Conservation (phyloP, 1,140 invertebrate species). For the Lepidotrigona ventralis region DNA sequence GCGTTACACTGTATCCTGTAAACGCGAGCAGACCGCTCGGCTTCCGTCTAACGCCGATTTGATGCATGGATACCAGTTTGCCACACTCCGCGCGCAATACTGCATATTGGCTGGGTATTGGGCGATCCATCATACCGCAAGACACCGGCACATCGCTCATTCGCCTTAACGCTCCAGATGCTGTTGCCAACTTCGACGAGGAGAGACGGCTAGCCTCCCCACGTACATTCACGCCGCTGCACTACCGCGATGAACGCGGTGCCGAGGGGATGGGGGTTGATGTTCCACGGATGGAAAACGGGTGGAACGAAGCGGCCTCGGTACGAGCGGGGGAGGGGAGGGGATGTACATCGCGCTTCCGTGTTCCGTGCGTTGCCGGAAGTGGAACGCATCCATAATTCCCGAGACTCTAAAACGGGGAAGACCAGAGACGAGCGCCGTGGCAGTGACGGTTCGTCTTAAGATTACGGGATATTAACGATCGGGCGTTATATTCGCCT, state of each 20-base stretch:
- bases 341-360: conserved; percentile 17
- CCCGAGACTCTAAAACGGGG: conserved; percentile 36
- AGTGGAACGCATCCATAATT: conserved; percentile 64
- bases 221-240: conserved; percentile 17
- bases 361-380: conserved; percentile 56
- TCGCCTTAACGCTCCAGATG: conserved; percentile 73
- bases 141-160: conserved; percentile 74
- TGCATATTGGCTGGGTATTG: conserved; percentile 76
- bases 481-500: conserved; percentile 33
- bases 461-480: conserved; percentile 58
- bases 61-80: conserved; percentile 73
- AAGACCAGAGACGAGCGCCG: conserved; percentile 16
- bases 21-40: background rate
- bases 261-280: background rate
- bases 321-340: background rate
- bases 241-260: background rate
- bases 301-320: background rate
- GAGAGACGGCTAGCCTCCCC: background rate
- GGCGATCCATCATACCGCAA: conserved; percentile 74
- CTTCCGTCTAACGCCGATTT: conserved; percentile 58
- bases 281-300: background rate
- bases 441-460: conserved; percentile 40
- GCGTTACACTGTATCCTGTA: conserved; percentile 27
- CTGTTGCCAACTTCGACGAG: conserved; percentile 67
- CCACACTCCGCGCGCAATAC: conserved; percentile 69